Evolutionary conservation across 2,888 invertebrate species (phyloP).

Genomic region (Cephus sareptanus): DNA sequence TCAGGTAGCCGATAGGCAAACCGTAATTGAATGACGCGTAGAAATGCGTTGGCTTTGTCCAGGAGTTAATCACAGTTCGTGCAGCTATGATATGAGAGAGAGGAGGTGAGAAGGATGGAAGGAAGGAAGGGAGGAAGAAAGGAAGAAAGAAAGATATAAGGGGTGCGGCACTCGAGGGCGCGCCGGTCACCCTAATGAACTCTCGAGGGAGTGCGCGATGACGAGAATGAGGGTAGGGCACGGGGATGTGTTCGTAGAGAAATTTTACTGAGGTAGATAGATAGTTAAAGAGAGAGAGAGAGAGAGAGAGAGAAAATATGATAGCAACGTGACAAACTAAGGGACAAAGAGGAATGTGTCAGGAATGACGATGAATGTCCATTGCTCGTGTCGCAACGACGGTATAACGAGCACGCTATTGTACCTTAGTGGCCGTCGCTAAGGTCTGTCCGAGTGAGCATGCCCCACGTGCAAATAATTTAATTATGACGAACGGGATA

Average conservation of each 20-base stretch:
- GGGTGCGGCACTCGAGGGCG: conserved; percentile 56
- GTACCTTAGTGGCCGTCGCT: background rate
- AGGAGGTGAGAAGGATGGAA: background rate
- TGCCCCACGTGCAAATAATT: background rate
- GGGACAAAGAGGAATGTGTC: conserved; percentile 1
- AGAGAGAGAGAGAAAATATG: conserved; percentile 11
- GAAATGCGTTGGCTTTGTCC: conserved; percentile 21
- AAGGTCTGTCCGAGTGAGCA: background rate
- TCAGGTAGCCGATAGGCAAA: background rate
- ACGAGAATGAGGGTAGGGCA: conserved; percentile 1
- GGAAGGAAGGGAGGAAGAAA: conserved; percentile 1
- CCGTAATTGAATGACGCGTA: conserved; percentile 42
- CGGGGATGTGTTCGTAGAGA: background rate
- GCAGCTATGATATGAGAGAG: conserved; percentile 7
- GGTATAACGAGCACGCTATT: conserved; percentile 1
- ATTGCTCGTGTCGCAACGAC: background rate
- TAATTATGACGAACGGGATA: conserved; percentile 1
- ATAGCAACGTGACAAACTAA: background rate
- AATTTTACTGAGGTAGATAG: background rate
- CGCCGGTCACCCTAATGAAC: conserved; percentile 51
- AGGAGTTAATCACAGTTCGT: conserved; percentile 9
- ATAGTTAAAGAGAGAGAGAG: background rate
- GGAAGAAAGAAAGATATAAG: background rate
- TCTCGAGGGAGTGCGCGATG: conserved; percentile 16
- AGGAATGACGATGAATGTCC: background rate